These are phyloP conservation scores for Sinocyclocheilus grahami DNA, from an alignment of 2,113 vertebrate genomes.

Conservation along the genomic window DNA sequence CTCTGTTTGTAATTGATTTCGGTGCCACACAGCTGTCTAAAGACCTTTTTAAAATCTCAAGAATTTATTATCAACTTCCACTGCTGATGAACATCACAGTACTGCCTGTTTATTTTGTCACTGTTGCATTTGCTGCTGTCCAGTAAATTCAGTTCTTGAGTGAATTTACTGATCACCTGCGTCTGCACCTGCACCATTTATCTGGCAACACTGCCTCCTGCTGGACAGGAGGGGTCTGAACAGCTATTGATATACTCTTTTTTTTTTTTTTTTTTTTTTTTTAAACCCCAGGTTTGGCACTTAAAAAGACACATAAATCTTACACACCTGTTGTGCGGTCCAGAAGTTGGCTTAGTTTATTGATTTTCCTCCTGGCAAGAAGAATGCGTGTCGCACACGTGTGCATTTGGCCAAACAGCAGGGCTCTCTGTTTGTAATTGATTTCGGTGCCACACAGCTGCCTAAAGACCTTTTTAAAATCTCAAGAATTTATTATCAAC, in stretches of 20 bases:
- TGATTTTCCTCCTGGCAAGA: neutral
- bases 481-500: neutral
- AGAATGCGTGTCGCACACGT: neutral
- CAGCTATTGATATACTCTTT: no score
- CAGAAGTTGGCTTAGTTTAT: neutral
- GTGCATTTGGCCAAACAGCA: neutral
- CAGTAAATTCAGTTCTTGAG: neutral
- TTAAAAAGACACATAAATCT: neutral
- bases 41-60: neutral
- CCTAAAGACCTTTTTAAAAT: neutral
- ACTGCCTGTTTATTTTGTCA: neutral
- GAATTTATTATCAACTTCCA: neutral
- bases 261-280: no score
- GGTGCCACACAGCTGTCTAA: conserved; percentile 2
- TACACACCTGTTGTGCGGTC: conserved; percentile 12
- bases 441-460: neutral
- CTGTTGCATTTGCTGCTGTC: neutral
- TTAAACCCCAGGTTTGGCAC: neutral
- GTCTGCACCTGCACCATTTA: no score
- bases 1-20: conserved; percentile 10
- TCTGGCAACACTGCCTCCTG: no score
- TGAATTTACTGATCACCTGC: neutral
- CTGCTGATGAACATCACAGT: neutral
- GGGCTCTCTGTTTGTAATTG: conserved; percentile 2
- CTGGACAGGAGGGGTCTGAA: no score